These are phyloP conservation scores for Dasysyrphus tricinctus DNA, from an alignment of 2,888 invertebrate genomes.

Conservation along the genomic window DNA sequence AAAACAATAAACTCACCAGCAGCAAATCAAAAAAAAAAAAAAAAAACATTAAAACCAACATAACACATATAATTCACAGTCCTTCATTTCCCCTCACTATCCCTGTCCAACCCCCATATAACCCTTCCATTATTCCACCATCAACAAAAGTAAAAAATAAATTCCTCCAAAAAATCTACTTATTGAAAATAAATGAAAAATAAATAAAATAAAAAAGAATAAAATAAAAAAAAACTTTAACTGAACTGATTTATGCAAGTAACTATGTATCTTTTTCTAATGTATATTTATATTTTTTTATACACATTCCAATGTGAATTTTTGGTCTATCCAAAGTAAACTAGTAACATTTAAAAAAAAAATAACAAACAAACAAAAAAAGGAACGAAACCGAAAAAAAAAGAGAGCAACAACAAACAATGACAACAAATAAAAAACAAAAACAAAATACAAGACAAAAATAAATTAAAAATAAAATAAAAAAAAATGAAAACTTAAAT, in stretches of 20 bases:
- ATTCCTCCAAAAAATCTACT: conserved; percentile 39
- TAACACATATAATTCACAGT: conserved; percentile 55
- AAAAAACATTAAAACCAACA: conserved; percentile 12
- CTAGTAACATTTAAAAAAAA: conserved; percentile 58
- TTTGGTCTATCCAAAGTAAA: conserved; percentile 75
- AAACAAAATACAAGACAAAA: conserved; percentile 40
- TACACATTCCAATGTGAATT: conserved; percentile 74
- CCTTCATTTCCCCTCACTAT: conserved; percentile 61
- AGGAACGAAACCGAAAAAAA: conserved; percentile 56
- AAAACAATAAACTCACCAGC: conserved; percentile 61
- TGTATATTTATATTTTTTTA: conserved; percentile 76
- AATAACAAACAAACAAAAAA: conserved; percentile 41
- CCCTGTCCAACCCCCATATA: conserved; percentile 27
- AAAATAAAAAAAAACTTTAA: conserved; percentile 61
- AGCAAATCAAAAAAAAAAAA: conserved; percentile 39
- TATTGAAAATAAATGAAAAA: conserved; percentile 25
- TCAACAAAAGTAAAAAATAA: conserved; percentile 17
- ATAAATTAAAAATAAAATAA: not conserved
- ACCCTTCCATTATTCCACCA: conserved; percentile 26
- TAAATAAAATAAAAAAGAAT: conserved; percentile 19
- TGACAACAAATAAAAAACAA: conserved; percentile 23
- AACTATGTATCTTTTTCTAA: conserved; percentile 76
- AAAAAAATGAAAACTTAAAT: conserved; percentile 64
- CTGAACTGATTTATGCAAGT: conserved; percentile 76
- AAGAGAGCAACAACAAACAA: conserved; percentile 54